Conservation (phyloP, 2,113 vertebrate species). For the Balaeniceps rex region DNA sequence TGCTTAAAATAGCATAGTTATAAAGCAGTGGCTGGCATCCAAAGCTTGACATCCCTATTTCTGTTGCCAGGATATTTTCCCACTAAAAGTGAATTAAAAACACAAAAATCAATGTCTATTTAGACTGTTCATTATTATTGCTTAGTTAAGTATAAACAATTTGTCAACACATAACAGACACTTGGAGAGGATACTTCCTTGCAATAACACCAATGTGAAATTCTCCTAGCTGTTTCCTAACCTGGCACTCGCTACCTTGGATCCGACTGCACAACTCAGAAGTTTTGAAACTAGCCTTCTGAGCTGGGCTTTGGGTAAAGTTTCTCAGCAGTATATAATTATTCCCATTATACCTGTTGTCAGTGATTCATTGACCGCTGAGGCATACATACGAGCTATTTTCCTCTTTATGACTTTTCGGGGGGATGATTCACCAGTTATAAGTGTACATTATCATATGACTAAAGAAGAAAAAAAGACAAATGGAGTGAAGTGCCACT, state of each 20-base stretch:
- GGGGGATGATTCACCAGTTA: slow-evolving; percentile 67
- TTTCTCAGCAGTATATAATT: slow-evolving; percentile 67
- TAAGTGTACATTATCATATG: slow-evolving; percentile 67
- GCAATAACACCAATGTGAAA: not conserved
- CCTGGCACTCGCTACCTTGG: not conserved
- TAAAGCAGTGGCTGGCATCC: slow-evolving; percentile 27
- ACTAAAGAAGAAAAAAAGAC: slow-evolving; percentile 43
- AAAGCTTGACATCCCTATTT: slow-evolving; percentile 17
- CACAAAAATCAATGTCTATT: slow-evolving; percentile 55
- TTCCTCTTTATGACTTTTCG: slow-evolving; percentile 68
- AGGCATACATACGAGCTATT: slow-evolving; percentile 59
- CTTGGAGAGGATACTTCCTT: slow-evolving; percentile 13
- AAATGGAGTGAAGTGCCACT: slow-evolving; percentile 44
- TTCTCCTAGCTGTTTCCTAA: slow-evolving; percentile 27
- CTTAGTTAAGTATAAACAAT: slow-evolving; percentile 60
- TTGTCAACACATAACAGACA: slow-evolving; percentile 56
- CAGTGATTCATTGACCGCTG: slow-evolving; percentile 69
- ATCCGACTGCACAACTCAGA: not conserved
- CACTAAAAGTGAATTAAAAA: slow-evolving; percentile 53
- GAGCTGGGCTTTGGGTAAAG: slow-evolving; percentile 44
- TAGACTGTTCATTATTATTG: slow-evolving; percentile 51
- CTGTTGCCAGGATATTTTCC: slow-evolving; percentile 48
- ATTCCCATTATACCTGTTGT: slow-evolving; percentile 71
- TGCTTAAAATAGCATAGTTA: slow-evolving; percentile 24
- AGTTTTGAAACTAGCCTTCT: slow-evolving; percentile 50